Evolutionary conservation across 2,888 invertebrate species (phyloP).

Genomic region (Dioctria rufipes): DNA sequence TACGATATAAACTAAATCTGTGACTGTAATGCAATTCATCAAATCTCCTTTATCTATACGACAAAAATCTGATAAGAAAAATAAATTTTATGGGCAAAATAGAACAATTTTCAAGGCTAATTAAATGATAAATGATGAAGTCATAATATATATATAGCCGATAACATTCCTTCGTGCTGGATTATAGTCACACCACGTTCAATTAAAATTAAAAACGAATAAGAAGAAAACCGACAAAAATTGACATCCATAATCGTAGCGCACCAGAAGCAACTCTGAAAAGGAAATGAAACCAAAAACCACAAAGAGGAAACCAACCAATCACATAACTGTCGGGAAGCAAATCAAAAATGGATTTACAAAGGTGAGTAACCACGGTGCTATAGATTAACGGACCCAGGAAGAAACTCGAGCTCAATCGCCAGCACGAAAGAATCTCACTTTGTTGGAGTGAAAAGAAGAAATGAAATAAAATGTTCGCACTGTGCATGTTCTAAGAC

Average conservation of each 20-base stretch:
- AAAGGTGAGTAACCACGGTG: slow-evolving; percentile 25
- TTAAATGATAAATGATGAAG: too few species aligned
- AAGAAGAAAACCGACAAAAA: neutral
- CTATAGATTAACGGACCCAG: neutral
- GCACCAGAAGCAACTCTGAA: too few species aligned
- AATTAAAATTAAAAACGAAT: slow-evolving; percentile 7
- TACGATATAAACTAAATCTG: too few species aligned
- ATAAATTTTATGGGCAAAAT: too few species aligned
- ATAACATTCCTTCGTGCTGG: slow-evolving; percentile 1
- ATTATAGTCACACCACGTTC: slow-evolving; percentile 7
- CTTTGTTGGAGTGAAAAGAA: slow-evolving; percentile 3
- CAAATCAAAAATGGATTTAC: slow-evolving; percentile 5
- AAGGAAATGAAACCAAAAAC: neutral
- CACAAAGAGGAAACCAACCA: neutral
- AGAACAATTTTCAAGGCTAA: too few species aligned
- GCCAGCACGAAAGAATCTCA: neutral
- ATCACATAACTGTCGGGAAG: neutral
- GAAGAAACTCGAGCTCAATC: slow-evolving; percentile 16
- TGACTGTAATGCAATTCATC: too few species aligned
- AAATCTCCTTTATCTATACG: too few species aligned
- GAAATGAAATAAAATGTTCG: neutral
- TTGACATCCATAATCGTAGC: neutral
- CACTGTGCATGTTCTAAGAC: neutral
- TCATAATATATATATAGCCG: too few species aligned
- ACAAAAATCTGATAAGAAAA: too few species aligned